Evolutionary conservation across 2,797 vertebrate species (phyloP).

Genomic region (Gephyroberyx darwinii): DNA sequence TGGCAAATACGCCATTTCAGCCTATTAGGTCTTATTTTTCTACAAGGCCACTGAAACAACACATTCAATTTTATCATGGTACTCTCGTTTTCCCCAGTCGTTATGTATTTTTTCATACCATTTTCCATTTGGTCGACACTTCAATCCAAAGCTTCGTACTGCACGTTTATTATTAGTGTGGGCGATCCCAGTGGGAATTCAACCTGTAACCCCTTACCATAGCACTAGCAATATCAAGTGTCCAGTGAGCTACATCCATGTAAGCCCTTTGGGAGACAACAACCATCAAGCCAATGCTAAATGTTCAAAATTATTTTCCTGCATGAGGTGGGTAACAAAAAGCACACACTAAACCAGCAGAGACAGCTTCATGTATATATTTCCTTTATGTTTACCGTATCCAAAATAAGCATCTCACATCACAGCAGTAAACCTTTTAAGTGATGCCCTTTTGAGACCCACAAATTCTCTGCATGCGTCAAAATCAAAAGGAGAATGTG

Average conservation of each 20-base stretch:
- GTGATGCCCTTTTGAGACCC: constrained; percentile 26
- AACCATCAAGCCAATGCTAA: background rate
- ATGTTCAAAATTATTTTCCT: constrained; percentile 7
- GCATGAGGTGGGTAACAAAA: constrained; percentile 1
- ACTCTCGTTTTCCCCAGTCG: background rate
- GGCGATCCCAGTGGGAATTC: constrained; percentile 1
- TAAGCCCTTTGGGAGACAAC: background rate
- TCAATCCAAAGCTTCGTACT: constrained; percentile 5
- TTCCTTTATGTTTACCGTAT: constrained; percentile 27
- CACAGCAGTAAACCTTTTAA: constrained; percentile 36
- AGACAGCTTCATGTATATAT: constrained; percentile 11
- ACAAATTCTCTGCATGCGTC: constrained; percentile 36
- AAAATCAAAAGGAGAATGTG: constrained; percentile 34
- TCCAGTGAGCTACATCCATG: background rate
- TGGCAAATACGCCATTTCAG: no score
- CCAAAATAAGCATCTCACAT: constrained; percentile 1
- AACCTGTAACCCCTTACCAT: background rate
- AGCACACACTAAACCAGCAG: background rate
- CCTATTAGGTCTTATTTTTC: no score
- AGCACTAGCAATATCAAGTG: background rate
- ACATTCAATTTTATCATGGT: background rate
- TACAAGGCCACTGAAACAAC: no score
- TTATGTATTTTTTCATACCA: background rate
- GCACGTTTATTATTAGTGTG: constrained; percentile 16
- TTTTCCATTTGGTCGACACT: background rate